These are phyloP conservation scores for Mesocricetus auratus DNA, from an alignment of 2,113 vertebrate genomes.

Conservation along the genomic window DNA sequence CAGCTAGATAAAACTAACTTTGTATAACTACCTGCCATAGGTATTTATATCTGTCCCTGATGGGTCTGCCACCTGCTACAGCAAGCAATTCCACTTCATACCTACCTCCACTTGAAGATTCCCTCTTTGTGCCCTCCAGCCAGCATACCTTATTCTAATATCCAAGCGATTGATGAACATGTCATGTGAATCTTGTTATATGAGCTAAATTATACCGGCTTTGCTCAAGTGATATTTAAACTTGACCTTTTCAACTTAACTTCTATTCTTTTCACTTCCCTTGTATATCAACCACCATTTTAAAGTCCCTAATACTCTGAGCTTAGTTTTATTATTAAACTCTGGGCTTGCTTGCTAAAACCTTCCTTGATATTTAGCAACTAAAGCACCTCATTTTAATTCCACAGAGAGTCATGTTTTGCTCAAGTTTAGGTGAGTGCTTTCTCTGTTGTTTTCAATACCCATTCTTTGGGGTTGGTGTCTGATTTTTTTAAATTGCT, in stretches of 20 bases:
- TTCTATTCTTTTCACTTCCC: conserved; percentile 67
- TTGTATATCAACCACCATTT: conserved; percentile 66
- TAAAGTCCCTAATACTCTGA: conserved; percentile 29
- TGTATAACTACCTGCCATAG: background rate
- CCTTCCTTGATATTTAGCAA: conserved; percentile 65
- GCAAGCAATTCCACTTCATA: conserved; percentile 14
- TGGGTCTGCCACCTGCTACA: background rate
- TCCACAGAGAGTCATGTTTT: conserved; percentile 44
- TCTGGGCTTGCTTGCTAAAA: conserved; percentile 55
- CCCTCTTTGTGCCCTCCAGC: background rate
- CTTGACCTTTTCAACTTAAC: conserved; percentile 79
- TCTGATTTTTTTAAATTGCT: conserved; percentile 67
- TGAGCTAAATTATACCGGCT: conserved; percentile 76
- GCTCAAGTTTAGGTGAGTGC: conserved; percentile 12
- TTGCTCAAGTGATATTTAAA: conserved; percentile 80
- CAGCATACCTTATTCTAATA: conserved; percentile 67
- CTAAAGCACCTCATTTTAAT: conserved; percentile 31
- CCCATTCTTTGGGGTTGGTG: background rate
- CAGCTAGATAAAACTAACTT: background rate
- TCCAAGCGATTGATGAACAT: conserved; percentile 75
- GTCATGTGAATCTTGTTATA: conserved; percentile 77
- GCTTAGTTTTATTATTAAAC: conserved; percentile 74
- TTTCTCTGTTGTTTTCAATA: conserved; percentile 39
- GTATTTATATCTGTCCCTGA: conserved; percentile 19
- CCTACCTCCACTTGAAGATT: conserved; percentile 40